phyloP scores from a whole-genome alignment of 53 echinoderm and acorn worm species.

The Echinarachnius parma region DNA sequence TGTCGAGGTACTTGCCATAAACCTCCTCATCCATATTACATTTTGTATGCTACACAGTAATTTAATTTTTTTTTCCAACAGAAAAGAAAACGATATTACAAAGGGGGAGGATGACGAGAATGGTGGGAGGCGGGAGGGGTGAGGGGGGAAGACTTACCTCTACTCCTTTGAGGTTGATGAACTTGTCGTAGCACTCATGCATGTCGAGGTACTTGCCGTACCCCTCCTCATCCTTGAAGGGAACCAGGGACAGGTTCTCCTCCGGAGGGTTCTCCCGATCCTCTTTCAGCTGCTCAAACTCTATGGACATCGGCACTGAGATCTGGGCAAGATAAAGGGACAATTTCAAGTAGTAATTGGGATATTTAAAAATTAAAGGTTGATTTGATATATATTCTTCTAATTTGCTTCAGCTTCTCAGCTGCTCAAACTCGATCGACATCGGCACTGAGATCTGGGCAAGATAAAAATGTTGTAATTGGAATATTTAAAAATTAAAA shows the following conservation, averaged over 20 bases:
- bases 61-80: too few species aligned
- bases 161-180: conserved; percentile 86
- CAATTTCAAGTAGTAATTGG: too few species aligned
- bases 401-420: too few species aligned
- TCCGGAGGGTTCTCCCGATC: conserved; percentile 82
- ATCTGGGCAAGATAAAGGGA: conserved; percentile 48
- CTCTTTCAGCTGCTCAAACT: conserved; percentile 83
- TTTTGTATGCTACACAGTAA: too few species aligned
- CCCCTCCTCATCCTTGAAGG: conserved; percentile 97
- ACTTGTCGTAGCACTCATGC: conserved; percentile 96
- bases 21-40: too few species aligned
- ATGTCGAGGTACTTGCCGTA: conserved; percentile 96
- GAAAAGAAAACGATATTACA: too few species aligned
- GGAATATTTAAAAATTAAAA: too few species aligned
- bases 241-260: conserved; percentile 69
- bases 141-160: conserved; percentile 42
- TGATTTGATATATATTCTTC: too few species aligned
- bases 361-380: too few species aligned
- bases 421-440: conserved; percentile 92
- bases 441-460: conserved; percentile 86
- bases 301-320: conserved; percentile 91
- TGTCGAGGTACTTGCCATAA: conserved; percentile 92
- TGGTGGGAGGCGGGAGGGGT: neutral
- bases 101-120: too few species aligned
- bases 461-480: neutral